Base-by-base conservation (phyloP, 2,797 vertebrate species). In the Thripadectes ignobilis region DNA sequence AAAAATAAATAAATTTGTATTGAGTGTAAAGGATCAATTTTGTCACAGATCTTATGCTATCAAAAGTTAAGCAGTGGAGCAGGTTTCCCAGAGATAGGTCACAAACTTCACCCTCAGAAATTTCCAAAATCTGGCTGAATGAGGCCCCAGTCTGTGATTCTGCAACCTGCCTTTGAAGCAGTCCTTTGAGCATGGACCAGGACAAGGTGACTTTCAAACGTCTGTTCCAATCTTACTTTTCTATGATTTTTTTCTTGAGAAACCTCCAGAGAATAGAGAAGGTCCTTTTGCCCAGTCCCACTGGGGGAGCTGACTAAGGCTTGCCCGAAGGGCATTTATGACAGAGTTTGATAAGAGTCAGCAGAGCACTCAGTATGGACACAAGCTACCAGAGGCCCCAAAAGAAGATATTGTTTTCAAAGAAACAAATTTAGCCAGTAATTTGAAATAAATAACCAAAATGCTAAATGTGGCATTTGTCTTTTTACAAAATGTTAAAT, bases 401-500 rank as follows among this genome's bases (percentile, higher is more conserved):
- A 26, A 9, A 61, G 9, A 84, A 30, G 43, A 52, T 36, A 8
- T 15, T 1, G 2, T 46, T 82, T 79, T 51, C 32, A 73, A 87
- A 14, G 23, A 12, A 76, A 58, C 1, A 21, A 69, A 39, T 61
- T 30, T 57, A 65, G 8, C 12, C 34, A 21, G 10, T 65, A 43
- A 73, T 82, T 58, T 62, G 36, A 85, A 66, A 85, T 65, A 72
- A 89, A 69, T 23, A 73, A 34, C 3, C 8, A 16, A 87, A 79
- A 55, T 5, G 6, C 51, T 73, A 68, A 68, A 65, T 3, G 2
- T 55, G 48, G 6, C 17, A 85, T 85, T 76, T 92, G 48, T 75
- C 58, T 32, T 92, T 96, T 95, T 52, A 89, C 34, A 79, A 67
- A 88, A 93, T 61, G 52, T 52, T 88, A 95, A 89, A 80, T 86